These are phyloP conservation scores for Galeruca laticollis DNA, from an alignment of 2,888 invertebrate species.

Conservation along the genomic window DNA sequence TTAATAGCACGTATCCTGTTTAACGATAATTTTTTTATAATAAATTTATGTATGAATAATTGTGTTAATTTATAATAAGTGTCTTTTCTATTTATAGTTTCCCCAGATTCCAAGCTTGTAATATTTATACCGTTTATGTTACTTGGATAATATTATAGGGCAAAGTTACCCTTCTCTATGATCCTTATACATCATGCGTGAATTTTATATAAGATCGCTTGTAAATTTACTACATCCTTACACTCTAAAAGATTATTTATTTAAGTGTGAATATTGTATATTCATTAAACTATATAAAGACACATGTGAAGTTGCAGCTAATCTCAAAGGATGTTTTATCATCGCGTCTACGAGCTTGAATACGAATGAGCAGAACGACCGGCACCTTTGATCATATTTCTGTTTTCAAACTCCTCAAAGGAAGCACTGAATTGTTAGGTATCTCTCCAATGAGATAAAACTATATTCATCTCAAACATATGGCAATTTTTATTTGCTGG, in stretches of 20 bases:
- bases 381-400: slow-evolving; percentile 54
- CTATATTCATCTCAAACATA: slow-evolving; percentile 29
- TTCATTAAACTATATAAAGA: slow-evolving; percentile 31
- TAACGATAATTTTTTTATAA: no score
- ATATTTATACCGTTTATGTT: no score
- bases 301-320: slow-evolving; percentile 36
- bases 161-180: background rate
- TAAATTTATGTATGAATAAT: no score
- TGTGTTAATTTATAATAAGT: no score
- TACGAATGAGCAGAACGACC: slow-evolving; percentile 50
- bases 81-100: no score
- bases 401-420: slow-evolving; percentile 49
- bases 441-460: slow-evolving; percentile 41
- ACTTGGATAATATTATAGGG: no score
- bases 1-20: no score
- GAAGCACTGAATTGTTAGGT: slow-evolving; percentile 50
- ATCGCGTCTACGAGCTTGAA: slow-evolving; percentile 47
- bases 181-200: background rate
- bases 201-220: slow-evolving; percentile 1
- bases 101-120: no score
- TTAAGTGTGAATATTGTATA: slow-evolving; percentile 33
- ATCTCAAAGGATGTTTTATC: slow-evolving; percentile 41
- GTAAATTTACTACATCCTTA: background rate
- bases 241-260: slow-evolving; percentile 21
- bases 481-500: background rate